phyloP scores from a whole-genome alignment of 2,113 vertebrate species.

The Miniopterus natalensis region DNA sequence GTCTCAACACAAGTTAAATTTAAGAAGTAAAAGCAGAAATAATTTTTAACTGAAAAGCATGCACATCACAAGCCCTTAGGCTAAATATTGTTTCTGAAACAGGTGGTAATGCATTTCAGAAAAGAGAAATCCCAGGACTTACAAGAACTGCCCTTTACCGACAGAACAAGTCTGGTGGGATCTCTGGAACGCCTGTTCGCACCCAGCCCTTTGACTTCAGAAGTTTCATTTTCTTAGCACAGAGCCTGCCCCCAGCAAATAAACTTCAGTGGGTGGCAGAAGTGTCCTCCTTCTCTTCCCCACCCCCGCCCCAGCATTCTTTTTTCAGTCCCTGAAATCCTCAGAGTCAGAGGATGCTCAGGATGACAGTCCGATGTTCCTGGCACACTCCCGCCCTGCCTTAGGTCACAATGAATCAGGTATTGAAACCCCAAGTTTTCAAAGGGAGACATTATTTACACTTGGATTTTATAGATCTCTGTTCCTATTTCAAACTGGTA shows the following conservation, averaged over 20 bases:
- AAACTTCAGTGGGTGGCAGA: background rate
- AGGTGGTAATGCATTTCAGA: background rate
- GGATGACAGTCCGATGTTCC: background rate
- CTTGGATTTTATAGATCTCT: background rate
- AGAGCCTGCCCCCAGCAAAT: conserved; percentile 31
- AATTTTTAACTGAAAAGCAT: background rate
- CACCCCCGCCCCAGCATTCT: background rate
- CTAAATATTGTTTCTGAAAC: conserved; percentile 34
- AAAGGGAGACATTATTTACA: background rate
- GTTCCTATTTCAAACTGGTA: background rate
- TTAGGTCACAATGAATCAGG: background rate
- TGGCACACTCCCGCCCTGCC: background rate
- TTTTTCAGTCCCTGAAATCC: background rate
- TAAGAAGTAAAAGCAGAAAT: conserved; percentile 13
- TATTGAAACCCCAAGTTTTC: background rate
- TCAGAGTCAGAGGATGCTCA: background rate
- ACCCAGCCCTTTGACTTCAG: conserved; percentile 67
- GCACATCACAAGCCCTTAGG: conserved; percentile 47
- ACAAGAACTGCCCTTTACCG: conserved; percentile 31
- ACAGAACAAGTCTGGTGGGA: background rate
- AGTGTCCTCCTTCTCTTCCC: background rate
- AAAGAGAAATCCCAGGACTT: conserved; percentile 1
- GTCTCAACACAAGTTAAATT: background rate
- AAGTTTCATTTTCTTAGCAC: conserved; percentile 58
- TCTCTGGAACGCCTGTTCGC: conserved; percentile 77